Evolutionary conservation across 2,113 vertebrate species (phyloP), one percentile per base, ranked within the genome.

Genomic region (Gorilla gorilla): DNA sequence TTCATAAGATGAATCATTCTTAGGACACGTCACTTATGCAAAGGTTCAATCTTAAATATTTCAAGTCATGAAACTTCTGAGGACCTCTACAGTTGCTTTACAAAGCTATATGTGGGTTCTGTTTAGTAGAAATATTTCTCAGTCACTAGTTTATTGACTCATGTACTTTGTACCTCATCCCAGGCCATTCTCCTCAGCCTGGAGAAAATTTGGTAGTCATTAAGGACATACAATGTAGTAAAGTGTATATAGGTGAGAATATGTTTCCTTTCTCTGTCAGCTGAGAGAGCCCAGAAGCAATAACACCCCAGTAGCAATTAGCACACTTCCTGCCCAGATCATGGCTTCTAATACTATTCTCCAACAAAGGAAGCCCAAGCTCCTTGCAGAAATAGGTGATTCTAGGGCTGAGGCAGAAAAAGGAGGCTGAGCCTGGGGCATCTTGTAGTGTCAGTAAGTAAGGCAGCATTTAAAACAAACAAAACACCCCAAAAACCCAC

Each of bases 321-420:
- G 6, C 50, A 78, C 1, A 38, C 2, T 5, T 16, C 3, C 8
- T 43, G 13, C 25, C 3, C 2, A 1, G 38, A 40, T 35, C 6
- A 12, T 50, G 66, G 17, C 7, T 61, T 57, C 52, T 70, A 72
- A 52, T 27, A 22, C 23, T 32, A 22, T 22, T 76, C 61, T 85
- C 45, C 38, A 78, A 4, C 32, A 2, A 79, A 17, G 22, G 38
- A 23, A 43, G 70, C 3, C 30, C 14, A 25, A 14, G 3, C 4
- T 11, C 22, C 35, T 82, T 84, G n/a, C 11, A 64, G 72, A 66
- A 82, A 66, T 4, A 30, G 25, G n/a, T 2, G 35, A 75, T 61
- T 68, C 38, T n/a, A 80, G 43, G 13, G 27, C 43, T 88, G 70
- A 30, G 22, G 17, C 9, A 55, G 25, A n/a, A 57, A 35, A 27